Evolutionary conservation across 2,888 invertebrate genomes (phyloP).

Genomic region (Drosophila anomalata): DNA sequence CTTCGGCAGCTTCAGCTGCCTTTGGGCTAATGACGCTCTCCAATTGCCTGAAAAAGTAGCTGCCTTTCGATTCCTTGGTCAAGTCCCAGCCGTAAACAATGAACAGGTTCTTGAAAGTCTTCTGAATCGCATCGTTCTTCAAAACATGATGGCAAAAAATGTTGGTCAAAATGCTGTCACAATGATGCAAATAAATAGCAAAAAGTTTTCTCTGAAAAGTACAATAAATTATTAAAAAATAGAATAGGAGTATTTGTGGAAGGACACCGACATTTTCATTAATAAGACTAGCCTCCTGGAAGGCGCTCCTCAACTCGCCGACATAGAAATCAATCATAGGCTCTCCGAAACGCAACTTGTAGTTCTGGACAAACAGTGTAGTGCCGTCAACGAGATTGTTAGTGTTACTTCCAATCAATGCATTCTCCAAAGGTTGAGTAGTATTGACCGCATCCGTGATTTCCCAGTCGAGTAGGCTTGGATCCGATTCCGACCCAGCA

Average conservation of each 20-base stretch:
- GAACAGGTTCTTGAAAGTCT: not conserved
- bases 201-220: not conserved
- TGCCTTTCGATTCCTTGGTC: not conserved
- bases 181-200: slow-evolving; percentile 1
- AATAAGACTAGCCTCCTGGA: too few species aligned
- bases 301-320: not conserved
- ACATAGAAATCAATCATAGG: not conserved
- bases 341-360: not conserved
- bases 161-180: not conserved
- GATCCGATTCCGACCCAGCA: not conserved
- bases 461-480: not conserved
- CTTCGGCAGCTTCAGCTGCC: not conserved
- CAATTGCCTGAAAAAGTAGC: not conserved
- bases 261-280: not conserved
- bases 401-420: not conserved
- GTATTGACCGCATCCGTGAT: not conserved
- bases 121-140: not conserved
- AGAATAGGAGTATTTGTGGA: not conserved
- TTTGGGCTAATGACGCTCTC: not conserved
- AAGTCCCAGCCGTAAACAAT: slow-evolving; percentile 9
- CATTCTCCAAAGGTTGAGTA: not conserved
- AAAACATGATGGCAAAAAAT: slow-evolving; percentile 1
- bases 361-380: not conserved
- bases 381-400: not conserved
- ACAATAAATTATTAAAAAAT: not conserved